Conservation (phyloP, 2,888 invertebrate genomes). For the Micoletzkya japonica region DNA sequence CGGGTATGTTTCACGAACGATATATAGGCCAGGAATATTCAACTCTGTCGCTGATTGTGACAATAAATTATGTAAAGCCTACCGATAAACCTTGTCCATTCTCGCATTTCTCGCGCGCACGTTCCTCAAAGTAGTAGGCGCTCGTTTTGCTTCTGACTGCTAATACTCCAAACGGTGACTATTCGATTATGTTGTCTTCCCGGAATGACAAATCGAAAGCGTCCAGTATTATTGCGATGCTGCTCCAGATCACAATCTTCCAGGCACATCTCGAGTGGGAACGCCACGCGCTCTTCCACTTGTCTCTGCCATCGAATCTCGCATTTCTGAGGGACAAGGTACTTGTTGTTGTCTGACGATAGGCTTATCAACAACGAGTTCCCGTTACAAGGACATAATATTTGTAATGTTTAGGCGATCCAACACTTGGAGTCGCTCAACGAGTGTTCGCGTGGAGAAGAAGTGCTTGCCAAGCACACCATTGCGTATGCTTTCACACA, state of each 20-base stretch:
- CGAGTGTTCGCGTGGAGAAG: slow-evolving; percentile 2
- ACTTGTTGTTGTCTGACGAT: too few relatives aligned
- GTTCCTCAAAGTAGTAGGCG: too few relatives aligned
- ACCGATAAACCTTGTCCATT: too few relatives aligned
- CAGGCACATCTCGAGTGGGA: slow-evolving; percentile 42
- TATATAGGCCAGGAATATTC: slow-evolving; percentile 3
- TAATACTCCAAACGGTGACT: too few relatives aligned
- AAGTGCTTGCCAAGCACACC: not conserved
- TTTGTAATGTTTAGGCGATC: not conserved
- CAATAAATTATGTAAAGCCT: too few relatives aligned
- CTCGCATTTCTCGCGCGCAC: too few relatives aligned
- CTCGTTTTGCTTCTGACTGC: too few relatives aligned
- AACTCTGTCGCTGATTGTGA: not conserved
- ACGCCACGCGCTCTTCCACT: not conserved
- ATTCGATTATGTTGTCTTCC: too few relatives aligned
- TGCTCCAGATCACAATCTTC: not conserved
- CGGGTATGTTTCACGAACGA: slow-evolving; percentile 35
- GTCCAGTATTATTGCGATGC: not conserved
- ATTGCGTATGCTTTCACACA: not conserved
- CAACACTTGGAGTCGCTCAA: not conserved
- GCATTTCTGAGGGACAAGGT: not conserved
- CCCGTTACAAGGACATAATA: not conserved
- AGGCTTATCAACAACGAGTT: too few relatives aligned
- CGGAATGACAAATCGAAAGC: too few relatives aligned
- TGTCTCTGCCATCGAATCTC: slow-evolving; percentile 10